A percentile compares a stretch with the other conserved stretches of the same genome.
Conservation (phyloP, 2,888 invertebrate genomes). For the Lochmaea crataegi region DNA sequence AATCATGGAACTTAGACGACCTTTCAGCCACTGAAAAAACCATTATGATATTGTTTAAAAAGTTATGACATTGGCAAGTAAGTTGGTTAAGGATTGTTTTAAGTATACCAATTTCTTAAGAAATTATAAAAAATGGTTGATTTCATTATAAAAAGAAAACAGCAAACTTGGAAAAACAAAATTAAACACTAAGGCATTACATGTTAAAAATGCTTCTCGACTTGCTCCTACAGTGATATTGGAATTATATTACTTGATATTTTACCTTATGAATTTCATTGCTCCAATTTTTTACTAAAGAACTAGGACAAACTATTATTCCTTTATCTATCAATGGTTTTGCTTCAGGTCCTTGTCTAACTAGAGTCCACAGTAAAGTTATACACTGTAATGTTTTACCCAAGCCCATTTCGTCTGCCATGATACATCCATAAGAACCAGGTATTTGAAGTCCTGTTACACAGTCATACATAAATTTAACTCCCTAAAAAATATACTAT, state of each 20-base stretch:
- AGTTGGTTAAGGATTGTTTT: too few relatives aligned
- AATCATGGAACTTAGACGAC: constrained; percentile 81
- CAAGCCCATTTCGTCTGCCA: constrained; percentile 99
- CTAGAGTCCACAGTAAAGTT: constrained; percentile 92
- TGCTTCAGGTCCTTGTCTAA: constrained; percentile 92
- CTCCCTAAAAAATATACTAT: constrained; percentile 72
- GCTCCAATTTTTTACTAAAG: constrained; percentile 98
- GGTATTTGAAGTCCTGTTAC: constrained; percentile 92
- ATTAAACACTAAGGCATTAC: too few relatives aligned
- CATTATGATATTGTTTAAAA: too few relatives aligned
- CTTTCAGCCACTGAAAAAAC: constrained; percentile 80
- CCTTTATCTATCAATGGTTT: constrained; percentile 92
- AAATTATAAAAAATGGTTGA: neutral
- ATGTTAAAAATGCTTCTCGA: too few relatives aligned
- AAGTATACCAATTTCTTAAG: too few relatives aligned
- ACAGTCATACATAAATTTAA: constrained; percentile 99
- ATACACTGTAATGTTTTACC: constrained; percentile 99
- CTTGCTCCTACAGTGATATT: neutral
- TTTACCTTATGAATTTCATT: constrained; percentile 90
- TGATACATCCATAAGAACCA: constrained; percentile 92
- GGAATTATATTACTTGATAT: constrained; percentile 1
- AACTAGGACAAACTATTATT: constrained; percentile 96
- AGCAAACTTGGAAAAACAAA: too few relatives aligned
- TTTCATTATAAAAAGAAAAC: neutral
- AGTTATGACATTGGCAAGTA: too few relatives aligned